Evolutionary conservation across 2,797 vertebrate genomes (phyloP), one percentile per base, ranked within the genome.

Genomic region (Nyctalus aviator): DNA sequence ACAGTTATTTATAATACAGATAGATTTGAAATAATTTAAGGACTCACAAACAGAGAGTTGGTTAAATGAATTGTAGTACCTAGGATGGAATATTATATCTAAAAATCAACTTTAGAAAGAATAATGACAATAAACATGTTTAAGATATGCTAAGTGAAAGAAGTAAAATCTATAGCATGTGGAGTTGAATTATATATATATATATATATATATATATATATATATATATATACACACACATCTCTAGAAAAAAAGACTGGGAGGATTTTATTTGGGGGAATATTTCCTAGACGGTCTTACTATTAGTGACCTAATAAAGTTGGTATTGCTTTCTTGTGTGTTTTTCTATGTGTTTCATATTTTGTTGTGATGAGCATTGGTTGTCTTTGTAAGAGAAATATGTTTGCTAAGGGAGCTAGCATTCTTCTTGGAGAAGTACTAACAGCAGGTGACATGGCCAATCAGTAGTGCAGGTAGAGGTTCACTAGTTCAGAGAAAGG

Each of bases 31-130:
- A 57, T 59, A 88, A 91, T 77, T 94, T 90, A 66, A 75, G 64
- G 48, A 59, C 18, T 62, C 55, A 91, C 68, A 44, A 87, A 32
- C 72, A 30, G n/a, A 20, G 50, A 87, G 18, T 66, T 86, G 37
- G 32, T 84, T 90, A 79, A 92, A 32, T 92, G 72, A 91, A 76
- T 84, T 78, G 78, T 53, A 83, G 23, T 53, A 32, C 17, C n/a
- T 71, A 78, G 37, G 13, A 73, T 91, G 15, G 44, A 50, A 83
- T 88, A 82, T 44, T 68, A 32, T 59, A 73, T 68, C 68, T 88
- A 48, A 87, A 94, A 79, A 84, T 64, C n/a, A 90, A 46, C 68
- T 93, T 90, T 88, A 64, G 86, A 62, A 86, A 92, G 64, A 96
- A 88, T 88, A 77, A 90, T 68, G 64, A 41, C 20, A 77, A 62